phyloP scores from a whole-genome alignment of 2,113 vertebrate species.

The Mellivora capensis region DNA sequence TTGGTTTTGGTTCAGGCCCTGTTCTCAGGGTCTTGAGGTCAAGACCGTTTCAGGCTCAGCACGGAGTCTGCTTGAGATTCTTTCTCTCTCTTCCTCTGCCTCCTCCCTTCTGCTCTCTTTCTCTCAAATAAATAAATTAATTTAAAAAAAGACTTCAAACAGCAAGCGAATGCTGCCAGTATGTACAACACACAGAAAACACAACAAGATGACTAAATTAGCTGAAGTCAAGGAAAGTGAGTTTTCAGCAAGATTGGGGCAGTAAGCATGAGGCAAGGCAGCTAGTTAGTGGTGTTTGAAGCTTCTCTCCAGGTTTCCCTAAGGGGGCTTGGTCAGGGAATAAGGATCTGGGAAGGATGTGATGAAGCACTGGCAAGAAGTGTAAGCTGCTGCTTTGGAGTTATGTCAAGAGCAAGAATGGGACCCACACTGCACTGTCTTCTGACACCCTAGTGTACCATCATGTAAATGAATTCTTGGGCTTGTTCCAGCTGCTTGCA shows the following conservation, averaged over 20 bases:
- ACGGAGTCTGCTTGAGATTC: too few relatives aligned
- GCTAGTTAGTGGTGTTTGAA: background rate
- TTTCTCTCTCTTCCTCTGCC: too few relatives aligned
- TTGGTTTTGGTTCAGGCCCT: too few relatives aligned
- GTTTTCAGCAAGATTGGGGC: background rate
- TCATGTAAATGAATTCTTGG: background rate
- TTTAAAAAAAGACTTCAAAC: background rate
- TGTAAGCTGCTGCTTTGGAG: background rate
- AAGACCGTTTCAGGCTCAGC: too few relatives aligned
- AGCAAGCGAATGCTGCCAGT: background rate
- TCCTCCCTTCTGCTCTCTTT: too few relatives aligned
- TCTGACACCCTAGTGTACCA: background rate
- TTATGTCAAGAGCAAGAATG: background rate
- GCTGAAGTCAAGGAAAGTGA: background rate
- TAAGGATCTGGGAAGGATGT: background rate
- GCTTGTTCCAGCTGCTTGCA: background rate
- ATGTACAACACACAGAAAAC: background rate
- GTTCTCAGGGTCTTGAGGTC: too few relatives aligned
- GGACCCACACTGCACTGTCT: background rate
- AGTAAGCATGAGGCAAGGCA: background rate
- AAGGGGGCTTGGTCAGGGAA: background rate
- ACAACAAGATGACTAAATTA: background rate
- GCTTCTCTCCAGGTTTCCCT: background rate
- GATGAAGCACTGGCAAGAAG: background rate
- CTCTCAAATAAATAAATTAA: too few relatives aligned